These are phyloP conservation scores for Aplodontia rufa DNA, from an alignment of 2,113 vertebrate genomes.

Conservation along the genomic window DNA sequence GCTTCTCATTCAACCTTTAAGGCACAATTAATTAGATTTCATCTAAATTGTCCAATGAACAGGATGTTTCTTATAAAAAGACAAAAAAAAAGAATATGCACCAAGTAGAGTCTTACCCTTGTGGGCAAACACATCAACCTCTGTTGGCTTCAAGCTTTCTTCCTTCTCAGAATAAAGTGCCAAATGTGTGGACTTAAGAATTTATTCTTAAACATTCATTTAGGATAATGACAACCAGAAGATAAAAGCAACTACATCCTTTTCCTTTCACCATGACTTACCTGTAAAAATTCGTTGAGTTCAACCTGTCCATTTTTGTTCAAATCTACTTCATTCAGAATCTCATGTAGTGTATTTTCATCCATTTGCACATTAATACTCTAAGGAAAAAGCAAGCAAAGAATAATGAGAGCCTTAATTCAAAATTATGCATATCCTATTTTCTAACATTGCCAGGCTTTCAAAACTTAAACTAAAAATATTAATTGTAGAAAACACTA, in stretches of 20 bases:
- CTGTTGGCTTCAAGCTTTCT: not conserved
- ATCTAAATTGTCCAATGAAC: slow-evolving; percentile 11
- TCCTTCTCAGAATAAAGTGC: not conserved
- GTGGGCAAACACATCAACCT: not conserved
- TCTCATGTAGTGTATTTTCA: slow-evolving; percentile 94
- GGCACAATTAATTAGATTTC: slow-evolving; percentile 19
- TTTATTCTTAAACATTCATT: not conserved
- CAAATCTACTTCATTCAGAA: slow-evolving; percentile 96
- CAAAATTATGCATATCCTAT: not conserved
- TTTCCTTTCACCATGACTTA: slow-evolving; percentile 74
- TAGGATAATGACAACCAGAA: not conserved
- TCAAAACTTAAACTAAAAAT: not conserved
- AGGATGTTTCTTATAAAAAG: slow-evolving; percentile 12
- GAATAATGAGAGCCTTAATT: not conserved
- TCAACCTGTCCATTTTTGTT: slow-evolving; percentile 99
- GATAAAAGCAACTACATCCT: not conserved
- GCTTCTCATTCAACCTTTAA: not conserved
- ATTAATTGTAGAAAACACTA: not conserved
- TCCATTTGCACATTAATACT: slow-evolving; percentile 94
- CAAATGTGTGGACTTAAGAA: not conserved
- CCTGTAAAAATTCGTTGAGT: slow-evolving; percentile 95
- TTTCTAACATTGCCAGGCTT: not conserved
- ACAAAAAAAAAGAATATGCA: not conserved
- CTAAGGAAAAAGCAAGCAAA: slow-evolving; percentile 79
- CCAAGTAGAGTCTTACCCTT: not conserved